A percentile compares a stretch with the other conserved stretches of the same genome.
Conservation (phyloP, 1,140 invertebrate genomes). For the Tetranychus cinnabarinus region DNA sequence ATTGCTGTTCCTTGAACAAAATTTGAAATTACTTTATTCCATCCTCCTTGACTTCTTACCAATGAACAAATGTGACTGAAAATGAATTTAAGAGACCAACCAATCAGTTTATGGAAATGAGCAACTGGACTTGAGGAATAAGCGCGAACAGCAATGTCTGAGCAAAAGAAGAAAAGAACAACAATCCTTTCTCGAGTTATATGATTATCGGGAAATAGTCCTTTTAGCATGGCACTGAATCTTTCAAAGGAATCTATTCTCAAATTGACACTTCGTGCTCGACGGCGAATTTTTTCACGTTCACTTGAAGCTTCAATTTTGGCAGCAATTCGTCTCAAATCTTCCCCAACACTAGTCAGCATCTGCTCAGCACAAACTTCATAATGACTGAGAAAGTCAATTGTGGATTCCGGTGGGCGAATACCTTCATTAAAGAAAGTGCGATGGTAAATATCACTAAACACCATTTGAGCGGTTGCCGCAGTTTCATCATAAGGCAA, state of each 20-base stretch:
- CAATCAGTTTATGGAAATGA: slow-evolving; percentile 15
- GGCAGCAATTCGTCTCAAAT: slow-evolving; percentile 19
- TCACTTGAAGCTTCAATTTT: slow-evolving; percentile 18
- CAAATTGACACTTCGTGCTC: slow-evolving; percentile 16
- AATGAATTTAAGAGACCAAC: slow-evolving; percentile 20
- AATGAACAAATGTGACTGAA: slow-evolving; percentile 16
- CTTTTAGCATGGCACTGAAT: not conserved
- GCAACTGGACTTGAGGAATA: slow-evolving; percentile 9
- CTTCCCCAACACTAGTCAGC: slow-evolving; percentile 13
- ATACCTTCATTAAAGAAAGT: not conserved
- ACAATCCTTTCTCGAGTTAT: slow-evolving; percentile 21
- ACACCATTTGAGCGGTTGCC: not conserved
- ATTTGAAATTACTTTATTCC: slow-evolving; percentile 7
- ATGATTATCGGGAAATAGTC: slow-evolving; percentile 3
- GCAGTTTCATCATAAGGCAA: not conserved
- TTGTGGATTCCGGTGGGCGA: not conserved
- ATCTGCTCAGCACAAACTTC: not conserved
- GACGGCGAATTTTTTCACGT: slow-evolving; percentile 14
- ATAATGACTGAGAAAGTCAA: not conserved
- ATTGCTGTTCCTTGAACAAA: not conserved
- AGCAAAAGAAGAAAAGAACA: slow-evolving; percentile 24
- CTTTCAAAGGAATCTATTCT: not conserved
- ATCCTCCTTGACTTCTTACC: slow-evolving; percentile 19
- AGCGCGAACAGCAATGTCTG: slow-evolving; percentile 20
- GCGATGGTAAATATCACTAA: not conserved